A percentile compares a stretch with the other conserved stretches of the same genome.
These are phyloP conservation scores for Silvanus unidentatus DNA, from an alignment of 2,888 invertebrate species.

Conservation along the genomic window DNA sequence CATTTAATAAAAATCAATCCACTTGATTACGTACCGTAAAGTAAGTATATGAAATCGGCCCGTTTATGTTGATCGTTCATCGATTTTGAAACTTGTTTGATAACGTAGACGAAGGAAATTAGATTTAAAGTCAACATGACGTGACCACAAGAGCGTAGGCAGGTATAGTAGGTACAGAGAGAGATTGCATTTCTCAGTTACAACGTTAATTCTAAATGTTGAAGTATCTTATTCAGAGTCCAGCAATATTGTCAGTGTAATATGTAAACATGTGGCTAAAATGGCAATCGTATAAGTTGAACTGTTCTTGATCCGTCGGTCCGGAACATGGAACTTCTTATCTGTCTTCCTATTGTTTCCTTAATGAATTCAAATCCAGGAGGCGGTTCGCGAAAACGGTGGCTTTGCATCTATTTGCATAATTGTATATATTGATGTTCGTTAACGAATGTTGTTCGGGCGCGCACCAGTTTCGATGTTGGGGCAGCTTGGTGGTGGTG, in stretches of 20 bases:
- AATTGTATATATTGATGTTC: constrained; percentile 48
- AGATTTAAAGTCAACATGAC: not conserved
- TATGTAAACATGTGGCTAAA: constrained; percentile 27
- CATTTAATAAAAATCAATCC: too few relatives aligned
- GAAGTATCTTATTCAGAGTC: constrained; percentile 30
- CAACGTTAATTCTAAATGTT: constrained; percentile 20
- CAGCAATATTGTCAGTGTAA: constrained; percentile 30
- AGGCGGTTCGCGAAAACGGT: constrained; percentile 43
- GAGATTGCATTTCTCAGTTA: constrained; percentile 18
- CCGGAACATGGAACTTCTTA: constrained; percentile 40
- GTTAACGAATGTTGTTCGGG: constrained; percentile 43
- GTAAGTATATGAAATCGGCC: too few relatives aligned
- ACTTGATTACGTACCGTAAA: too few relatives aligned
- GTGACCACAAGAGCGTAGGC: constrained; percentile 18
- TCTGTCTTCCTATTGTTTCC: constrained; percentile 44
- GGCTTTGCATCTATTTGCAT: constrained; percentile 47
- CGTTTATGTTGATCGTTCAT: too few relatives aligned
- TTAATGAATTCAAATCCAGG: constrained; percentile 46
- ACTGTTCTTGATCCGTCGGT: constrained; percentile 17
- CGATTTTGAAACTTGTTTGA: too few relatives aligned
- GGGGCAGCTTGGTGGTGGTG: not conserved
- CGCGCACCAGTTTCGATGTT: constrained; percentile 2
- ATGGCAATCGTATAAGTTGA: constrained; percentile 16
- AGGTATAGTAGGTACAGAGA: too few relatives aligned
- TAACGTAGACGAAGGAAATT: too few relatives aligned